Percentiles rank a stretch among this genome's conserved stretches.
phyloP scores from a whole-genome alignment of 64 coral and sea anemone genomes.

The Stichodactyla helianthus region DNA sequence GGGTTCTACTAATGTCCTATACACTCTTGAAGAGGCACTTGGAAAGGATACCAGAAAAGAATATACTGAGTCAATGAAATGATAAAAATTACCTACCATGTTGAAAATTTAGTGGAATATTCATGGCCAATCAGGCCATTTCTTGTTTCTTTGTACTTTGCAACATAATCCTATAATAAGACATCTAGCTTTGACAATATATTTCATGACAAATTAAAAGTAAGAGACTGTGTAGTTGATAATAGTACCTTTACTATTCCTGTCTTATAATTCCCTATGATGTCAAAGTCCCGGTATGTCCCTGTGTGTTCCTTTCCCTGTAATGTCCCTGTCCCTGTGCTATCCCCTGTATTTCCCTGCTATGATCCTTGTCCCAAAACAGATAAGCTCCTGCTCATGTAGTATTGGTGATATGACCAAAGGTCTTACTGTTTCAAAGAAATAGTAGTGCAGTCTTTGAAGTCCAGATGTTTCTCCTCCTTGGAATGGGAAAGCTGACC shows the following conservation, averaged over 20 bases:
- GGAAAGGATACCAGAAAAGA: too few species aligned
- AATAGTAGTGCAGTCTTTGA: conserved; percentile 31
- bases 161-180: conserved; percentile 21
- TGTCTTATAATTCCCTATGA: background rate
- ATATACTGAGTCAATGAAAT: too few species aligned
- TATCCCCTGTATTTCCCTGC: too few species aligned
- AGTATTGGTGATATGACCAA: background rate
- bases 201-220: background rate
- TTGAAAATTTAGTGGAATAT: conserved; percentile 51
- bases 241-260: background rate
- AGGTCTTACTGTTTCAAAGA: conserved; percentile 32
- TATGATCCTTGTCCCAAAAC: too few species aligned
- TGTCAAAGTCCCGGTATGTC: too few species aligned
- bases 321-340: too few species aligned
- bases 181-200: background rate
- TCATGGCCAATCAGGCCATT: conserved; percentile 55
- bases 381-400: too few species aligned
- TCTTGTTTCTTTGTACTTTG: conserved; percentile 54
- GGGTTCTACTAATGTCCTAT: too few species aligned
- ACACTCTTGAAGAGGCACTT: too few species aligned
- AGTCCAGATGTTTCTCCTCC: conserved; percentile 51
- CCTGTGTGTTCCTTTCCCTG: too few species aligned
- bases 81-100: conserved; percentile 17
- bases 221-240: background rate
- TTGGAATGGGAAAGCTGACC: conserved; percentile 50